A percentile compares a stretch with the other conserved stretches of the same genome.
phyloP scores from a whole-genome alignment of 2,888 invertebrate species.

The Lithophane socia region DNA sequence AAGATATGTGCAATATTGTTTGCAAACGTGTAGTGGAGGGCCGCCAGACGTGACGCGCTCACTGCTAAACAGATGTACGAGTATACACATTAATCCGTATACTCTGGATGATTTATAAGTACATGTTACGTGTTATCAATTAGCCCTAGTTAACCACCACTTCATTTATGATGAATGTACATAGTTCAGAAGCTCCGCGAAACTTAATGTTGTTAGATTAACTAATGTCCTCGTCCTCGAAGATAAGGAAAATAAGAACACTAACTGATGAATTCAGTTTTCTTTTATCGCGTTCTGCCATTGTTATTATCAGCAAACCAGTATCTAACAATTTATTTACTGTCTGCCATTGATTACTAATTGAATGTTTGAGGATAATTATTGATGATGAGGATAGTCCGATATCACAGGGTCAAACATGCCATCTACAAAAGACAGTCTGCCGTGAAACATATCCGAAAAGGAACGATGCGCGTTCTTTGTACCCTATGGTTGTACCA shows the following conservation, averaged over 20 bases:
- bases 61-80: conserved; percentile 51
- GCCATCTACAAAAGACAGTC: conserved; percentile 2
- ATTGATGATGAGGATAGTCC: conserved; percentile 7
- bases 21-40: conserved; percentile 53
- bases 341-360: conserved; percentile 16
- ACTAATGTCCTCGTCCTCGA: conserved; percentile 25
- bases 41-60: conserved; percentile 60
- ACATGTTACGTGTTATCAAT: conserved; percentile 60
- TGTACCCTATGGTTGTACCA: conserved; percentile 20
- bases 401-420: conserved; percentile 6
- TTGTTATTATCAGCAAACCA: conserved; percentile 26
- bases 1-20: conserved; percentile 65
- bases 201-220: conserved; percentile 36
- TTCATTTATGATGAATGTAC: conserved; percentile 56
- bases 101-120: conserved; percentile 61
- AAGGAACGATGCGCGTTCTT: conserved; percentile 12
- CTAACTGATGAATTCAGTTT: conserved; percentile 26
- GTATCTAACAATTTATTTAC: conserved; percentile 32
- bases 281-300: conserved; percentile 26
- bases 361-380: conserved; percentile 21
- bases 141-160: conserved; percentile 54
- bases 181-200: conserved; percentile 39
- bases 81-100: conserved; percentile 53
- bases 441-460: not conserved
- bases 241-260: conserved; percentile 37